Conservation (phyloP, 2,888 invertebrate genomes). For the Parnassius apollo region DNA sequence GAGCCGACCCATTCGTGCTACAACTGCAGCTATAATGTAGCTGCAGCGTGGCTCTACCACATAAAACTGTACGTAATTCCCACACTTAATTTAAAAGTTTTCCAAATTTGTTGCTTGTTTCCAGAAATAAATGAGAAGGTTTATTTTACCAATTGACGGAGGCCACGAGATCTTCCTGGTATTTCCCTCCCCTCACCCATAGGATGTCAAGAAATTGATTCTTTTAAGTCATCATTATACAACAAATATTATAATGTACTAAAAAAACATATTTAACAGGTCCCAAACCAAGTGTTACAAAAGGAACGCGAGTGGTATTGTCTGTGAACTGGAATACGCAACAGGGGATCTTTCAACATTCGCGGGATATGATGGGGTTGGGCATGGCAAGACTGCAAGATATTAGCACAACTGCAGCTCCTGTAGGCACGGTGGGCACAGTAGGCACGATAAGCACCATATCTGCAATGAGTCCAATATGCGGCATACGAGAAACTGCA, state of each 20-base stretch:
- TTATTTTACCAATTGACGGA: too few relatives aligned
- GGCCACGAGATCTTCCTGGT: too few relatives aligned
- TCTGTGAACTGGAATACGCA: constrained; percentile 77
- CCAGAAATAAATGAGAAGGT: too few relatives aligned
- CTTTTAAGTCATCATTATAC: too few relatives aligned
- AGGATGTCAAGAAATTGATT: too few relatives aligned
- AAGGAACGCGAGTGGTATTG: constrained; percentile 83
- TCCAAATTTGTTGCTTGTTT: too few relatives aligned
- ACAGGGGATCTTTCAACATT: constrained; percentile 72
- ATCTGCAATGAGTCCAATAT: constrained; percentile 62
- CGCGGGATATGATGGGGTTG: constrained; percentile 64
- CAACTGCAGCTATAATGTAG: too few relatives aligned
- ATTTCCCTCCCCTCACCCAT: too few relatives aligned
- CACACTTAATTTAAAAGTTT: too few relatives aligned
- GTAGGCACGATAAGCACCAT: constrained; percentile 55
- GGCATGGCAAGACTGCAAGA: constrained; percentile 72
- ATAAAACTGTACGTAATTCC: too few relatives aligned
- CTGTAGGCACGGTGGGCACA: constrained; percentile 50
- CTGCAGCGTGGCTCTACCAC: too few relatives aligned
- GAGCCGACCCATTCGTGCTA: too few relatives aligned
- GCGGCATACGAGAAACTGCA: constrained; percentile 70
- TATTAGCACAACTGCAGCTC: constrained; percentile 51
- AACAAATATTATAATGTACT: neutral
- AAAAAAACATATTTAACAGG: constrained; percentile 58
- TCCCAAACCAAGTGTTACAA: constrained; percentile 83